These are phyloP conservation scores for Nemotelus pantherinus DNA, from an alignment of 2,888 invertebrate species.

Conservation along the genomic window DNA sequence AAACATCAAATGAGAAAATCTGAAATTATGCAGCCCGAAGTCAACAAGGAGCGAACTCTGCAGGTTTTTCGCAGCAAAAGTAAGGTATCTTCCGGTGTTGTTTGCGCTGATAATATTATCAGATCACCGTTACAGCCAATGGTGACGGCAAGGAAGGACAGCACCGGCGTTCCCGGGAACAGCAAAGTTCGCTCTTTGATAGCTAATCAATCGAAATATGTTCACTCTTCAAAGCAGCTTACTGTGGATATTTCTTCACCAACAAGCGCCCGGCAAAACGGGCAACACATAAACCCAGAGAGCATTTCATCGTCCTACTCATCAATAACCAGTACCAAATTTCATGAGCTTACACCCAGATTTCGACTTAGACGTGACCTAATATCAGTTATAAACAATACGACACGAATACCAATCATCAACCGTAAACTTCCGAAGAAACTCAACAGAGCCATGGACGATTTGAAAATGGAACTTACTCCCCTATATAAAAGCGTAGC, in stretches of 20 bases:
- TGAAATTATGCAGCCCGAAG: neutral
- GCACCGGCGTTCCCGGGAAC: neutral
- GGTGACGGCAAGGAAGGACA: neutral
- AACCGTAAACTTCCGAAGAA: neutral
- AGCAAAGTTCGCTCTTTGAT: neutral
- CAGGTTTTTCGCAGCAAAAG: conserved; percentile 9
- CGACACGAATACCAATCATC: conserved; percentile 1
- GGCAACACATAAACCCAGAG: conserved; percentile 5
- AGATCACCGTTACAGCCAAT: neutral
- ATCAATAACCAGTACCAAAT: neutral
- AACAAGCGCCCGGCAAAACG: neutral
- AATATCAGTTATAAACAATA: conserved; percentile 2
- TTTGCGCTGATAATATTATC: neutral
- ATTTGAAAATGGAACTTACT: conserved; percentile 3
- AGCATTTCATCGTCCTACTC: neutral
- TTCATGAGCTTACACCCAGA: neutral
- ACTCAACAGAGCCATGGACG: neutral
- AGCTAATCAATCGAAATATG: no score
- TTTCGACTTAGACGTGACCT: conserved; percentile 26
- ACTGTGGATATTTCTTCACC: neutral
- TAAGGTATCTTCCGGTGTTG: conserved; percentile 10
- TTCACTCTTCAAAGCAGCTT: neutral
- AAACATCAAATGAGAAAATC: neutral
- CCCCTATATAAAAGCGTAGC: neutral
- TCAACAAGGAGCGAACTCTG: conserved; percentile 19